phyloP scores from a whole-genome alignment of 2,113 vertebrate species.

The Todiramphus saurophagus region DNA sequence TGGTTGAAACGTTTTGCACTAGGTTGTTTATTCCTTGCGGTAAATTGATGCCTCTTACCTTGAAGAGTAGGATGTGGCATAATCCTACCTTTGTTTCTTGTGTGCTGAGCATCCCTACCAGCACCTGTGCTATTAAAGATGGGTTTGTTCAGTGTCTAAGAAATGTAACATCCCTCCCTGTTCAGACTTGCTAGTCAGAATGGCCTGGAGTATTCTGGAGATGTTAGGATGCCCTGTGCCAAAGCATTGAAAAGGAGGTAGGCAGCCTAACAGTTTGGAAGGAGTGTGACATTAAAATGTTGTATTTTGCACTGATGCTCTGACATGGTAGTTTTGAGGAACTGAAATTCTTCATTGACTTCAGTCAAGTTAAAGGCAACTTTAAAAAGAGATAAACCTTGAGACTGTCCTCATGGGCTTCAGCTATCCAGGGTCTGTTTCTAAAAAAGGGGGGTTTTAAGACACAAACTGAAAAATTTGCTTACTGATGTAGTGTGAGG shows the following conservation, averaged over 20 bases:
- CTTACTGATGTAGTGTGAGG: background rate
- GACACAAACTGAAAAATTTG: background rate
- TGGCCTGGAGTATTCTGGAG: background rate
- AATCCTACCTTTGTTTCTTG: background rate
- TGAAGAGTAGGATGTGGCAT: background rate
- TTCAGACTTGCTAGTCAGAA: background rate
- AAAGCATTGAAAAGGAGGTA: background rate
- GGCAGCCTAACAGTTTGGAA: background rate
- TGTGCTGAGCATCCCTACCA: background rate
- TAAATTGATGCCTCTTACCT: background rate
- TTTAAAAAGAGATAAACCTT: background rate
- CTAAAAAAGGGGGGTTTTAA: background rate
- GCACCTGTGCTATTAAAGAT: background rate
- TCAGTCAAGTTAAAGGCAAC: background rate
- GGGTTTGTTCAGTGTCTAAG: background rate
- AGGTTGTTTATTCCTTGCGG: background rate
- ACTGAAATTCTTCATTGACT: background rate
- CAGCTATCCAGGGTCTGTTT: background rate
- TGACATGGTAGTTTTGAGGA: background rate
- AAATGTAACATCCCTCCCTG: background rate
- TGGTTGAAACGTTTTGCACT: background rate
- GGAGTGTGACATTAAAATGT: background rate
- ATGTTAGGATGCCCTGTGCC: background rate
- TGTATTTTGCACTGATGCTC: background rate
- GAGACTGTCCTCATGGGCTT: background rate